Conservation (phyloP, 2,797 vertebrate genomes). For the Anguilla pacifica region DNA sequence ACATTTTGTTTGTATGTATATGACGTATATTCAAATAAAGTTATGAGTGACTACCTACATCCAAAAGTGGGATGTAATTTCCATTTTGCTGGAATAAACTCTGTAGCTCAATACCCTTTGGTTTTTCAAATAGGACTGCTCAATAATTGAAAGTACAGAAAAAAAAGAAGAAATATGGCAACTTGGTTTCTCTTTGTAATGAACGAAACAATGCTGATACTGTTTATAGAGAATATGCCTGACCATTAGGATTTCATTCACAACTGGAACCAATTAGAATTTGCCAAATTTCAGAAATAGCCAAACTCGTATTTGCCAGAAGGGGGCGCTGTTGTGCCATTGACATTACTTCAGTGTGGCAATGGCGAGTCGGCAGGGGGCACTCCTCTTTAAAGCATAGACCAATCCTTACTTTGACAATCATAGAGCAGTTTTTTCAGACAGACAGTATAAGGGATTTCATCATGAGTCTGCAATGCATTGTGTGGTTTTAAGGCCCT, state of each 20-base stretch:
- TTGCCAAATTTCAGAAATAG: constrained; percentile 22
- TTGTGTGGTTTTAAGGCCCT: neutral
- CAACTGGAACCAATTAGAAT: no score
- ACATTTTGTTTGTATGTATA: neutral
- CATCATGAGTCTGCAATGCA: neutral
- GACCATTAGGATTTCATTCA: neutral
- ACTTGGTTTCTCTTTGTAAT: neutral
- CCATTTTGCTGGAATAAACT: no score
- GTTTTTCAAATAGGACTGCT: neutral
- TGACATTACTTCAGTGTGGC: neutral
- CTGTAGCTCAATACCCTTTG: neutral
- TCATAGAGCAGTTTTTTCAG: constrained; percentile 26
- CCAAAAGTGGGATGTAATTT: neutral
- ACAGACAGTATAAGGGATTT: constrained; percentile 27
- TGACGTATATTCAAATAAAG: constrained; percentile 28
- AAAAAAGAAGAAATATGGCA: neutral
- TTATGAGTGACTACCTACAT: neutral
- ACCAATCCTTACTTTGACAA: constrained; percentile 20
- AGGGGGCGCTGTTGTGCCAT: constrained; percentile 42
- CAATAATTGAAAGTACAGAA: neutral
- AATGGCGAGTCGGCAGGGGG: neutral
- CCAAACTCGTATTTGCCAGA: constrained; percentile 28
- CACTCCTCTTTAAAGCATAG: neutral
- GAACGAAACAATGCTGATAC: neutral
- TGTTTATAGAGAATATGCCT: neutral